Base-by-base conservation (phyloP, 2,113 vertebrate species). In the Tapirus terrestris region DNA sequence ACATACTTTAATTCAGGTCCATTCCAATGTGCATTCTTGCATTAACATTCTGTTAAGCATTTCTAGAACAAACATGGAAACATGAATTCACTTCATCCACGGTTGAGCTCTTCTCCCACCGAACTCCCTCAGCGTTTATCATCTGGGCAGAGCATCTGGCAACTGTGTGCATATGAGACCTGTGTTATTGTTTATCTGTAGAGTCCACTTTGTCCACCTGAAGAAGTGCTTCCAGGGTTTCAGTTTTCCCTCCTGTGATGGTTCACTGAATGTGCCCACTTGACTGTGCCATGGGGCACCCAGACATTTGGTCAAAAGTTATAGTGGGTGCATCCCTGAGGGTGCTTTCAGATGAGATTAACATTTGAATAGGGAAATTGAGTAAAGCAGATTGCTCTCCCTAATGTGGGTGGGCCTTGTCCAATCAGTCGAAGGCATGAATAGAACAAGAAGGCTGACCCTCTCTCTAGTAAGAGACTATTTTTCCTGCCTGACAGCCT, bases 81-180 rank as follows among this genome's bases (percentile, higher is more conserved):
- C 11, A 10, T 5, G 20, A 13, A 10, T 31, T 36, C 58, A 29
- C 0, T 0, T 20, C 14, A 1, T 16, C 0, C 1, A 48, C 0
- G 3, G n/a, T 0, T 12, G 27, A 53, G 51, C 51, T 11, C 23
- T 39, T 16, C 17, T 25, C 51, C 84, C n/a, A 17, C 8, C 4
- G 16, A 70, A 39, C 23, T 51, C 6, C 65, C 3, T 18, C 21
- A 29, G 31, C n/a, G 31, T 13, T 68, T 21, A 23, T 36, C 48
- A 2, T 36, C 65, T 18, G 5, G n/a, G 23, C 48, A 56, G 31
- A 39, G 43, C 53, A 29, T 14, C 5, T 60, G 53, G 51, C 17
- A 16, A 36, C 11, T 12, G 23, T 7, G 14, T 10, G 31, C 8
- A 3, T 1, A 13, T 4, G 14, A 43, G 43, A 9, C 6, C 53